Evolutionary conservation across 1,140 invertebrate species (phyloP), one percentile per base, ranked within the genome.

Genomic region (Teleogryllus occipitalis): DNA sequence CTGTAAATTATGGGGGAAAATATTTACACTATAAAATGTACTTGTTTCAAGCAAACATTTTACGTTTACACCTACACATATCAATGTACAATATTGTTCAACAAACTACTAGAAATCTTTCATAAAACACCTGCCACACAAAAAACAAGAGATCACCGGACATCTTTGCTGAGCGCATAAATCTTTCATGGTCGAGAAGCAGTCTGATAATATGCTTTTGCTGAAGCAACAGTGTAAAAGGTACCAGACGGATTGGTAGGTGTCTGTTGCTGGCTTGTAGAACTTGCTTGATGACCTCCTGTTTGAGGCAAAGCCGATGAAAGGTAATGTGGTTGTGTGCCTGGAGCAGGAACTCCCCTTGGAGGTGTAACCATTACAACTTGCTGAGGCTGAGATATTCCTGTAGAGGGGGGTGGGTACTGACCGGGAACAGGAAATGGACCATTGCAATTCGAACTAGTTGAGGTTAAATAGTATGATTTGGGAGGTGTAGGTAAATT

Each of bases 181-280:
- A 39, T 39, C 10, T 18, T 65, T 65, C 54, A 82, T 39, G 82
- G 82, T 39, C 82, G 82, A 21, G 82, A 81, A 7, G 82, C 82
- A 8, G 83, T 81, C 0, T 83, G 75, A 47, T 47, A 77, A 73
- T 77, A 77, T 39, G 75, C 79, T 39, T 79, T 79, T 27, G 78
- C 78, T 73, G 78, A 49, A 7, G 78, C 78, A 27, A 75, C 78
- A 74, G 78, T 79, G 27, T 47, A 2, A 81, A 80, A 14, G 83
- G 81, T 7, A 76, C 81, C 74, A 80, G 84, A 7, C 48, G 27
- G 65, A 3, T 8, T 72, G 22, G 78, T 8, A n/a, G 76, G 7
- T 48, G 76, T 54, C 21, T 49, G 76, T 77, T 47, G 76, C 12
- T 77, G 76, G n/a, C 21, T 49, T 48, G 76, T 21, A 77, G 76